A percentile compares a stretch with the other conserved stretches of the same genome.
Conservation (phyloP, 2,888 invertebrate species). For the Ormyrus pomaceus region DNA sequence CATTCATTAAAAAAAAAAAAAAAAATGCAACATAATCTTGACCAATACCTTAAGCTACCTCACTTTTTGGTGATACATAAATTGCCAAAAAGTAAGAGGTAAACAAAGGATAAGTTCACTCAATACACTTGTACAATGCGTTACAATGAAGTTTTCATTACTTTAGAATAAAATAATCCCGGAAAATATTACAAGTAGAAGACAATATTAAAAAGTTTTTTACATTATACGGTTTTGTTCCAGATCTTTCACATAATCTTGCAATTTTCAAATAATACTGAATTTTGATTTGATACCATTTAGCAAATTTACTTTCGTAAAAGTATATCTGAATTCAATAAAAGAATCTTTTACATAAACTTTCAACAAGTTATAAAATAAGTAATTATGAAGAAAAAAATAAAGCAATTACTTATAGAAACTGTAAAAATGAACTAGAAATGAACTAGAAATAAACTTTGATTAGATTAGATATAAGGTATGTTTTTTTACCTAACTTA, state of each 20-base stretch:
- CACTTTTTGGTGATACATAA: constrained; percentile 35
- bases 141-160: constrained; percentile 25
- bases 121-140: constrained; percentile 33
- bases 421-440: no score
- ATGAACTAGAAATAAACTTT: neutral
- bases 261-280: constrained; percentile 4
- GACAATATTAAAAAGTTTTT: constrained; percentile 24
- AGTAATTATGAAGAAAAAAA: no score
- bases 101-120: constrained; percentile 15
- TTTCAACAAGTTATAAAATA: no score
- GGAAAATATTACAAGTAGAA: neutral
- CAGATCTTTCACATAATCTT: constrained; percentile 52
- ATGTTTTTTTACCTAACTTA: neutral
- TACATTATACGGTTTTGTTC: constrained; percentile 18
- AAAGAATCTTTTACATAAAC: constrained; percentile 3
- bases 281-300: constrained; percentile 19
- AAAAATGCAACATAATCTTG: no score
- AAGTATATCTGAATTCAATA: constrained; percentile 6
- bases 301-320: constrained; percentile 4
- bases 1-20: neutral
- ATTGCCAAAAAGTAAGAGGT: constrained; percentile 31
- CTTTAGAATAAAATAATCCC: constrained; percentile 7
- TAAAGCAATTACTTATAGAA: no score
- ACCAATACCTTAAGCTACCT: constrained; percentile 10
- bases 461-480: neutral